Evolutionary conservation across 2,113 vertebrate species (phyloP).

Genomic region (Panthera uncia): DNA sequence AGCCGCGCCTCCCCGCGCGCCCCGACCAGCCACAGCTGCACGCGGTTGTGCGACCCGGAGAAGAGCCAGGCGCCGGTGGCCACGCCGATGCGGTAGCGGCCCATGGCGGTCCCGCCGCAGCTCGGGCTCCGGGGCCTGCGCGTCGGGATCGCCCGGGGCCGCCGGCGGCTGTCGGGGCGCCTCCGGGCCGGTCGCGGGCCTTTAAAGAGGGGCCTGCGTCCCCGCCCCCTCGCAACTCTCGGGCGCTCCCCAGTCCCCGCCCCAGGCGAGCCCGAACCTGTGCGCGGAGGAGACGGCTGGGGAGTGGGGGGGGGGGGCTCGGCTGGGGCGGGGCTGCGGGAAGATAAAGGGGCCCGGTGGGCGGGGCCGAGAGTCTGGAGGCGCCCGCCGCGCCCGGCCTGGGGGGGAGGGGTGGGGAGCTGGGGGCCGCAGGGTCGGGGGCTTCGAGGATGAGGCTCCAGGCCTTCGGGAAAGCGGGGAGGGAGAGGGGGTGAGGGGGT

Average conservation of each 20-base stretch:
- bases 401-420: background rate
- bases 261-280: constrained; percentile 74
- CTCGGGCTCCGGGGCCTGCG: background rate
- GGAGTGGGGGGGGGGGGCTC: background rate
- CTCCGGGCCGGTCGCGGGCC: background rate
- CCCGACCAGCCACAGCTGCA: constrained; percentile 88
- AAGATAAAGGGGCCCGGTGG: background rate
- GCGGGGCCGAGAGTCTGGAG: background rate
- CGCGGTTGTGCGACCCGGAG: constrained; percentile 89
- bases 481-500: background rate
- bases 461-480: background rate
- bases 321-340: background rate
- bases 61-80: constrained; percentile 87
- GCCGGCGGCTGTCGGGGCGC: background rate
- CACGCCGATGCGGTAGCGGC: constrained; percentile 85
- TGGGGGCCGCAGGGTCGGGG: background rate
- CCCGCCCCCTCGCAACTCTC: constrained; percentile 44
- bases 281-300: background rate
- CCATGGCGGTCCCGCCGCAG: constrained; percentile 79
- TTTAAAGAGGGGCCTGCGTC: constrained; percentile 49
- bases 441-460: background rate
- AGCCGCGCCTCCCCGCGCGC: constrained; percentile 83
- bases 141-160: background rate
- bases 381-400: fast-evolving
- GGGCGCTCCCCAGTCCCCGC: constrained; percentile 59